A percentile compares a stretch with the other conserved stretches of the same genome.
Evolutionary conservation across 2,888 invertebrate species (phyloP).

Genomic region (Electrophaes corylata): DNA sequence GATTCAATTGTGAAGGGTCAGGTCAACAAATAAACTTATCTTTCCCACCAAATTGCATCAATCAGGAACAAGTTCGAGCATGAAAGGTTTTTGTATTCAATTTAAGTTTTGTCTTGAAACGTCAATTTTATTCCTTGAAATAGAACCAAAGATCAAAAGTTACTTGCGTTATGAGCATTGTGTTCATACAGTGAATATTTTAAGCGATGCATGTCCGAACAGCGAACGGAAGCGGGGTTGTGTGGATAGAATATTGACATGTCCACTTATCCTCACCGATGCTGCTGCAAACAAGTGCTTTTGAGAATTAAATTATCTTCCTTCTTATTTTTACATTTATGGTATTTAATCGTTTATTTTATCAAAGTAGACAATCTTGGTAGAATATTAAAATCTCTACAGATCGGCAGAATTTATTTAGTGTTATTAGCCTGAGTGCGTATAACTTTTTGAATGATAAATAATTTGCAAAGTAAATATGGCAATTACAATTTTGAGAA

Average conservation of each 20-base stretch:
- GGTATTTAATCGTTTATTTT: conserved; percentile 2
- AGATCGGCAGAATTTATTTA: too few species aligned
- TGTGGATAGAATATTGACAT: conserved; percentile 69
- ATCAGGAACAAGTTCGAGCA: neutral
- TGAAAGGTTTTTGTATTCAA: neutral
- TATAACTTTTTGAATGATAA: too few species aligned
- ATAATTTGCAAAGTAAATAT: too few species aligned
- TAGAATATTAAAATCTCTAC: conserved; percentile 16
- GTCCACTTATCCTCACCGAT: conserved; percentile 40
- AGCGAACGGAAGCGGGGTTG: conserved; percentile 67
- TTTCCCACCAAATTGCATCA: conserved; percentile 9
- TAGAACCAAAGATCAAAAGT: conserved; percentile 54
- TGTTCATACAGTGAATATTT: conserved; percentile 64
- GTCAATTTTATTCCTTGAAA: conserved; percentile 50
- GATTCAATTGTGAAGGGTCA: conserved; percentile 62
- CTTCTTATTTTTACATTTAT: conserved; percentile 20
- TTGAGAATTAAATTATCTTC: conserved; percentile 22
- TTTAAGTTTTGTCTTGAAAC: conserved; percentile 25
- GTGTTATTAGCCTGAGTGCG: too few species aligned
- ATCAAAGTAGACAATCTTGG: neutral
- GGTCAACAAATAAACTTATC: conserved; percentile 31
- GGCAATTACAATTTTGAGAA: too few species aligned
- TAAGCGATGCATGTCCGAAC: conserved; percentile 70
- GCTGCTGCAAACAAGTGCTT: conserved; percentile 42
- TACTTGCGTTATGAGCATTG: conserved; percentile 48